A percentile compares a stretch with the other conserved stretches of the same genome.
Evolutionary conservation across 1,140 invertebrate species (phyloP).

Genomic region (Heliconius congener): DNA sequence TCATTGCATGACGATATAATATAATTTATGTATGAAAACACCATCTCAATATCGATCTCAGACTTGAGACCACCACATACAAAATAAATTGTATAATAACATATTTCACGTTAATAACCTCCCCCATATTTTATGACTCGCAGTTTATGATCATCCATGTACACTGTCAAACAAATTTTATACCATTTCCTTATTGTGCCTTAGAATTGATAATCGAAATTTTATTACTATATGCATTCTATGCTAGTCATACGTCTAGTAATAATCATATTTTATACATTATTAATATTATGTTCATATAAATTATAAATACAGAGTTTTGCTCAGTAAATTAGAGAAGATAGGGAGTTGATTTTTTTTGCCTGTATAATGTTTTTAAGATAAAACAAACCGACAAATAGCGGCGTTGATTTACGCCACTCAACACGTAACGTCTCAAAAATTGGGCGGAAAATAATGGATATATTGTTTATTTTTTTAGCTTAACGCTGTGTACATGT

Average conservation of each 20-base stretch:
- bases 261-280: background rate
- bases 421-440: too few species aligned
- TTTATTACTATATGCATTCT: slow-evolving; percentile 4
- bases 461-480: too few species aligned
- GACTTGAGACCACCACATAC: too few species aligned
- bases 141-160: slow-evolving; percentile 21
- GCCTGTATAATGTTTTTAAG: too few species aligned
- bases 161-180: slow-evolving; percentile 22
- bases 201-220: slow-evolving; percentile 29
- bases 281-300: slow-evolving; percentile 6
- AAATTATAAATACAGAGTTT: background rate
- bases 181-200: slow-evolving; percentile 20
- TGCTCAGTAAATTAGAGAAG: background rate
- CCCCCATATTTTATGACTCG: slow-evolving; percentile 17
- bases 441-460: too few species aligned
- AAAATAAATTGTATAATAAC: background rate
- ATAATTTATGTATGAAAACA: too few species aligned
- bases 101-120: slow-evolving; percentile 8
- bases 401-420: too few species aligned
- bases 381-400: too few species aligned
- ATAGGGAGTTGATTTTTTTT: too few species aligned
- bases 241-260: background rate
- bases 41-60: too few species aligned
- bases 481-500: too few species aligned
- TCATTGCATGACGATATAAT: too few species aligned